These are phyloP conservation scores for Siniperca undulata DNA, from an alignment of 2,797 vertebrate species.

Conservation along the genomic window DNA sequence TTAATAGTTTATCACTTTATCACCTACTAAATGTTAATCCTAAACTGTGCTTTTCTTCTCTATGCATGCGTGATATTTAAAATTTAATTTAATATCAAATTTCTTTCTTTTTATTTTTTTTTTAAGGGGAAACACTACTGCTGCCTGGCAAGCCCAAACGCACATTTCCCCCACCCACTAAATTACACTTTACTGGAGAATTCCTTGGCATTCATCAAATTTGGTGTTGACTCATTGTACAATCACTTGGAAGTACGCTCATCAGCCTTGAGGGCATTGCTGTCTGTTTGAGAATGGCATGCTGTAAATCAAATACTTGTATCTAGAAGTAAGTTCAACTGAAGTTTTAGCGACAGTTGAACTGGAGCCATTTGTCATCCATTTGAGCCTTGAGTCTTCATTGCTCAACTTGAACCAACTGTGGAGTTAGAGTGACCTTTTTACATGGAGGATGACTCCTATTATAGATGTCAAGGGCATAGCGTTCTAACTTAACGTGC, in stretches of 20 bases:
- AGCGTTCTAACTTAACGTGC: conserved; percentile 43
- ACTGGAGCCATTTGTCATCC: background rate
- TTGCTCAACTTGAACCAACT: conserved; percentile 29
- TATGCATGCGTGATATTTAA: background rate
- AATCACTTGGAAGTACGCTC: conserved; percentile 14
- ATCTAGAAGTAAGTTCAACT: background rate
- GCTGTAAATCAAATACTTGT: conserved; percentile 19
- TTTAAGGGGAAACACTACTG: background rate
- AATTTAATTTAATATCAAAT: background rate
- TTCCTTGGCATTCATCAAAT: conserved; percentile 38
- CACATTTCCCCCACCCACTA: conserved; percentile 20
- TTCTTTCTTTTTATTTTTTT: background rate
- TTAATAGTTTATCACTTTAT: background rate
- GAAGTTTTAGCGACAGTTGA: conserved; percentile 10
- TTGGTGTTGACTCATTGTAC: conserved; percentile 38
- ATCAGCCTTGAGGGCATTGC: conserved; percentile 21
- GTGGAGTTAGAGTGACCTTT: conserved; percentile 48
- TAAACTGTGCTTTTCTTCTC: background rate
- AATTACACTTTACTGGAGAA: conserved; percentile 37
- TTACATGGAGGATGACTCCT: conserved; percentile 48
- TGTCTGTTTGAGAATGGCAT: conserved; percentile 10
- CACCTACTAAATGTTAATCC: background rate
- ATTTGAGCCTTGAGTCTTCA: conserved; percentile 31
- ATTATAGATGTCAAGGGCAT: conserved; percentile 56
- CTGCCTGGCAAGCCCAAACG: conserved; percentile 35